Evolutionary conservation across 2,888 invertebrate species (phyloP).

Genomic region (Apamea sordens): DNA sequence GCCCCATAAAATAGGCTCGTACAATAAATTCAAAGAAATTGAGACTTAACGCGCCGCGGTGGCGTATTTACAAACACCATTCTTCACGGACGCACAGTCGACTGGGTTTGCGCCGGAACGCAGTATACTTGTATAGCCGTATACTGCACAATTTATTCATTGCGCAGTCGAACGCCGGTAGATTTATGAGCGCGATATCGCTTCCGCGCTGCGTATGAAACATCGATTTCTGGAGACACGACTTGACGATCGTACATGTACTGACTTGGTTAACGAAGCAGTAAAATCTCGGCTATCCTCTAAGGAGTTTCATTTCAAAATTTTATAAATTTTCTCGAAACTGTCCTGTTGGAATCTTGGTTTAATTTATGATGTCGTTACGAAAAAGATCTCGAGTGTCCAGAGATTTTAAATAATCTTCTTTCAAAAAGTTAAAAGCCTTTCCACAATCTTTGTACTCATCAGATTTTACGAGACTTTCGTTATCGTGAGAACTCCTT

Average conservation of each 20-base stretch:
- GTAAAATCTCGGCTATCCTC: conserved; percentile 25
- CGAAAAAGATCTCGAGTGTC: not conserved
- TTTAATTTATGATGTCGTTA: not conserved
- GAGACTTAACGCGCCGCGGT: conserved; percentile 58
- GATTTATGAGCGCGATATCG: conserved; percentile 69
- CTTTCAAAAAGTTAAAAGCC: not conserved
- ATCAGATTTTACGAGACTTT: conserved; percentile 3
- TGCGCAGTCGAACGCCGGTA: conserved; percentile 61
- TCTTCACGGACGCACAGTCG: conserved; percentile 61
- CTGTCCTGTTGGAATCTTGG: not conserved
- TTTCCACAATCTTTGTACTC: conserved; percentile 3
- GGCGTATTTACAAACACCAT: conserved; percentile 68
- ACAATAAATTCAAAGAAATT: conserved; percentile 64
- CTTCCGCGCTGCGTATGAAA: conserved; percentile 64
- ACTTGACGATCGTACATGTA: conserved; percentile 38
- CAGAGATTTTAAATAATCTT: not conserved
- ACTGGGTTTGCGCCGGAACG: conserved; percentile 49
- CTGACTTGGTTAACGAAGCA: conserved; percentile 38
- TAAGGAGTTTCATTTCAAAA: conserved; percentile 5
- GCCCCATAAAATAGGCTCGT: conserved; percentile 54
- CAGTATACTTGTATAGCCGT: conserved; percentile 40
- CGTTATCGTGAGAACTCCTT: conserved; percentile 14
- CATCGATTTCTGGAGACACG: conserved; percentile 68
- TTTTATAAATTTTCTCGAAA: not conserved
- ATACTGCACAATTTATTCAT: conserved; percentile 69